These are phyloP conservation scores for Drosophila siamana DNA, from an alignment of 2,888 invertebrate genomes.

Conservation along the genomic window DNA sequence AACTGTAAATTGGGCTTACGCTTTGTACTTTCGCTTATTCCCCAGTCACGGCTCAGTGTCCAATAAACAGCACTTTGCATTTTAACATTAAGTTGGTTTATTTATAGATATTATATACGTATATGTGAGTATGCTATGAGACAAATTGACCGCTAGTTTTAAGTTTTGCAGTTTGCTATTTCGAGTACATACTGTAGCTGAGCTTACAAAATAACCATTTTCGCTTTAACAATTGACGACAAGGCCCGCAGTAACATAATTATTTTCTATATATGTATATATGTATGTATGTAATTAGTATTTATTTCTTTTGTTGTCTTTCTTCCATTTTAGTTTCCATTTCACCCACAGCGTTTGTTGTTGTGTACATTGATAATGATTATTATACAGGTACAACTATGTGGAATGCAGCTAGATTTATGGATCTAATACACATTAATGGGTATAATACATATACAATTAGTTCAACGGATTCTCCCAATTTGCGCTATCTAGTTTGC, in stretches of 20 bases:
- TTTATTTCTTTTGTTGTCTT: constrained; percentile 17
- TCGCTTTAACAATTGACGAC: constrained; percentile 54
- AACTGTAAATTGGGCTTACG: constrained; percentile 12
- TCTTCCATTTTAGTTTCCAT: constrained; percentile 9
- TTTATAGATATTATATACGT: constrained; percentile 62
- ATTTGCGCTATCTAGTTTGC: constrained; percentile 48
- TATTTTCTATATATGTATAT: constrained; percentile 32
- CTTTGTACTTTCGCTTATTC: neutral
- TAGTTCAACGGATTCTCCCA: constrained; percentile 43
- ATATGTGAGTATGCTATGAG: constrained; percentile 50
- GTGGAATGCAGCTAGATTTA: constrained; percentile 38
- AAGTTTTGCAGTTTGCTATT: constrained; percentile 50
- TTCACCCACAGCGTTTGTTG: constrained; percentile 14
- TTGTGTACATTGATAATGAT: constrained; percentile 16
- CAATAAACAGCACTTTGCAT: neutral
- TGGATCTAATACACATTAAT: constrained; percentile 20
- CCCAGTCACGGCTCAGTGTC: neutral
- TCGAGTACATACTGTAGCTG: constrained; percentile 53
- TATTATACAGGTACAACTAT: constrained; percentile 62
- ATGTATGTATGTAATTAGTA: neutral
- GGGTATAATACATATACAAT: constrained; percentile 40
- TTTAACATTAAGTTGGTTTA: constrained; percentile 68
- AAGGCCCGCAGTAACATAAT: constrained; percentile 48
- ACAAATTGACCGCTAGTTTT: constrained; percentile 58
- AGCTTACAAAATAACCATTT: constrained; percentile 36